Evolutionary conservation across 2,113 vertebrate genomes (phyloP).

Genomic region (Calidris pygmaea): DNA sequence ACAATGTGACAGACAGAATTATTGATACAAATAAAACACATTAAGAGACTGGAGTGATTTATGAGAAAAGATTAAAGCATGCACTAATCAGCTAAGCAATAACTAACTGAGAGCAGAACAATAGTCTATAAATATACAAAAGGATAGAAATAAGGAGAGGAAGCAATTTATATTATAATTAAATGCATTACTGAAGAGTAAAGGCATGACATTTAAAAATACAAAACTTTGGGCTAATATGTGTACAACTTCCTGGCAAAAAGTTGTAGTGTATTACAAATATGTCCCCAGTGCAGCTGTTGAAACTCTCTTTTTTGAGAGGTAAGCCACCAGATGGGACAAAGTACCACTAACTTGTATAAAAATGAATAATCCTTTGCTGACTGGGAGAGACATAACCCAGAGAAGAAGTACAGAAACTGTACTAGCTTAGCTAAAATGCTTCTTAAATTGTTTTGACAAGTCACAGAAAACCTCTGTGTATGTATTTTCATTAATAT

Average conservation of each 20-base stretch:
- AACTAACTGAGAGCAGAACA: constrained; percentile 1
- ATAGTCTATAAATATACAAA: neutral
- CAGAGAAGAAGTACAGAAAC: neutral
- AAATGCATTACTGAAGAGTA: neutral
- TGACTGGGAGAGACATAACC: neutral
- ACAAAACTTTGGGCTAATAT: neutral
- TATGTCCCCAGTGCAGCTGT: neutral
- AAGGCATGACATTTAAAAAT: neutral
- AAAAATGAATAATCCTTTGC: neutral
- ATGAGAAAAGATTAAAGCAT: neutral
- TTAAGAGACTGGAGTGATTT: neutral
- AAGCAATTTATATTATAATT: neutral
- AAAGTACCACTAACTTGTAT: neutral
- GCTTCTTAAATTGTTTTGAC: neutral
- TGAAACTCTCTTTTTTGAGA: neutral
- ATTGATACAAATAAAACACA: constrained; percentile 11
- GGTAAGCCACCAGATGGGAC: neutral
- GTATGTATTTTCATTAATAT: neutral
- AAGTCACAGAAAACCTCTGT: neutral
- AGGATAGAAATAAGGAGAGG: neutral
- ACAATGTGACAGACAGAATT: neutral
- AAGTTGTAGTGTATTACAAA: neutral
- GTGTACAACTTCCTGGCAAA: neutral
- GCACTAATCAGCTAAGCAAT: neutral
- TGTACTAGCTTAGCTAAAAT: neutral